Base-by-base conservation (phyloP, 1,140 invertebrate genomes). In the Aethina tumida region DNA sequence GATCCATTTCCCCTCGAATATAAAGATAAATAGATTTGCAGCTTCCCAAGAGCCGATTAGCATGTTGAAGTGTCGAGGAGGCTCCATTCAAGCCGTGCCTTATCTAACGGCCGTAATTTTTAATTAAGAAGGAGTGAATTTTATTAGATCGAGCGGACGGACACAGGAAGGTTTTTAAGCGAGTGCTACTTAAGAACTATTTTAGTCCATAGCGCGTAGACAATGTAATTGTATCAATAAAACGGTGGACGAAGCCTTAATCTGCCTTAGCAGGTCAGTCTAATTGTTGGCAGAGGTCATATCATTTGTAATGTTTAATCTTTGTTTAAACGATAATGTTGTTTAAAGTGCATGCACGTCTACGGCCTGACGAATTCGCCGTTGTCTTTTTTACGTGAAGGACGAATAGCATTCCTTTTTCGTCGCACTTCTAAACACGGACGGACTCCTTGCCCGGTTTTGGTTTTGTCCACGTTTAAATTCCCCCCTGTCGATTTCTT, bases 221-320 rank as follows among this genome's bases (percentile, higher is more conserved):
- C 47, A 52, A 49, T 51, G 39, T 48, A 47, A 47, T 47, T 47
- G 44, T 47, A 48, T 51, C 39, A 47, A 51, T 51, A n/a, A 45
- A 45, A 51, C 41, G 47, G 39, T 44, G 48, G 47, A 43, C 39
- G 42, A 48, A 50, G 45, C 35, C 44, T 51, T 51, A 51, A 51
- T 51, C 29, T 41, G 38, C 43, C 43, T 50, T 45, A 49, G 41
- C 50, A 39, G 50, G 52, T 54, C 52, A 54, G 52, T 46, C 52
- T 54, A 54, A 54, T 54, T 54, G 47, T 47, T 52, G n/a, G 41
- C 49, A 54, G 49, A 54, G 52, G 52, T 54, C 52, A 54, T 54
- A 54, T 54, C 52, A 52, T 54, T 54, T 54, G 49, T 54, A 50
- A 52, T 50, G 44, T 52, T 54, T 54, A 52, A 54, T 52, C 52